A percentile compares a stretch with the other conserved stretches of the same genome.
These are phyloP conservation scores for Odontomachus brunneus DNA, from an alignment of 1,140 invertebrate species.

Conservation along the genomic window DNA sequence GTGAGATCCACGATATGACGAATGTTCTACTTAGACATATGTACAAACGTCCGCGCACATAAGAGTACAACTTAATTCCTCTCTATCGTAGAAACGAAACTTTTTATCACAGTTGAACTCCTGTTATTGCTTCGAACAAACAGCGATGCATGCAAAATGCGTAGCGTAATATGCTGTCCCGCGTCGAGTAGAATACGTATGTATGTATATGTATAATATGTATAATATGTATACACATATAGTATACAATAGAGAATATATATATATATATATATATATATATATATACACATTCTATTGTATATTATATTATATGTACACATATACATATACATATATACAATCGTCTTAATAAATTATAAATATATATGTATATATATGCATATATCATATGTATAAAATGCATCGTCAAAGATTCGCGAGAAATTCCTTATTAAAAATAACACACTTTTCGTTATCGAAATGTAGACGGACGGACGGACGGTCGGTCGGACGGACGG, in stretches of 20 bases:
- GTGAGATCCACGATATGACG: conserved; percentile 41
- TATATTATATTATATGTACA: too few relatives aligned
- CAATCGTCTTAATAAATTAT: conserved; percentile 53
- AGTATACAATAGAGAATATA: conserved; percentile 44
- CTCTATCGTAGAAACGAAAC: conserved; percentile 9
- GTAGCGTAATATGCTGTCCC: conserved; percentile 42
- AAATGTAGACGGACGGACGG: conserved; percentile 54
- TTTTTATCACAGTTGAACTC: conserved; percentile 65
- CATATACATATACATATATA: not conserved
- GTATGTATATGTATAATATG: too few relatives aligned
- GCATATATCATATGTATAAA: conserved; percentile 45
- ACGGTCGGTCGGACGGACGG: conserved; percentile 55
- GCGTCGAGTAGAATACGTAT: conserved; percentile 21
- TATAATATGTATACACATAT: too few relatives aligned
- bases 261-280: not conserved
- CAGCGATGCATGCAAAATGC: conserved; percentile 35
- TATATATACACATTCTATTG: not conserved
- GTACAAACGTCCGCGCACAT: conserved; percentile 35
- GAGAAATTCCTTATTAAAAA: conserved; percentile 15
- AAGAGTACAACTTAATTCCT: conserved; percentile 38
- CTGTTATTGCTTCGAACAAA: conserved; percentile 54
- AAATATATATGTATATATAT: conserved; percentile 3
- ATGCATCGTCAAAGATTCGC: conserved; percentile 22
- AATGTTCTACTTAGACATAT: conserved; percentile 53
- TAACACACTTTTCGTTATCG: conserved; percentile 26